These are phyloP conservation scores for Dorcus hopei DNA, from an alignment of 2,888 invertebrate genomes.

Conservation along the genomic window DNA sequence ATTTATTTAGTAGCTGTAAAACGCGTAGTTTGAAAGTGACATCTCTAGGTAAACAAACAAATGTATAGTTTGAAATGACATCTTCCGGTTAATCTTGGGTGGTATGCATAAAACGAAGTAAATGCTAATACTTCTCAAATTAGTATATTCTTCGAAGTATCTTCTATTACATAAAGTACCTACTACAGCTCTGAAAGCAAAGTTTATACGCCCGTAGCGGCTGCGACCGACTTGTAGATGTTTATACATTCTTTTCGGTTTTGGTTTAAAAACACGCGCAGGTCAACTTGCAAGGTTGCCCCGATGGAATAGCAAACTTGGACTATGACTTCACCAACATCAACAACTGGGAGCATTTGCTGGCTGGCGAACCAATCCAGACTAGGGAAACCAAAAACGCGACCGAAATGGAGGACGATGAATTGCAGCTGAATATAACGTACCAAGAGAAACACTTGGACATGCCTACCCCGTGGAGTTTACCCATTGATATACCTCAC, in stretches of 20 bases:
- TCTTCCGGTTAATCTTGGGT: too few relatives aligned
- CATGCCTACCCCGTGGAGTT: conserved; percentile 73
- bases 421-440: conserved; percentile 50
- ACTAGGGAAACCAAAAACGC: conserved; percentile 41
- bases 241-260: too few relatives aligned
- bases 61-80: too few relatives aligned
- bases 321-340: conserved; percentile 62
- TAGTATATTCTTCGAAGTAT: too few relatives aligned
- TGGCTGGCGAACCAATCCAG: conserved; percentile 65
- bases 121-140: too few relatives aligned
- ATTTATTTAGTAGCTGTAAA: too few relatives aligned
- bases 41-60: too few relatives aligned
- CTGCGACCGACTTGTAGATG: too few relatives aligned
- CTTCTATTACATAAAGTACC: too few relatives aligned
- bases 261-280: conserved; percentile 22
- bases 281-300: conserved; percentile 62
- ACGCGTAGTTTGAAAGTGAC: too few relatives aligned
- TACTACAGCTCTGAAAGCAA: too few relatives aligned
- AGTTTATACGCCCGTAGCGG: neutral
- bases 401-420: conserved; percentile 52
- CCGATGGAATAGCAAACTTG: conserved; percentile 52
- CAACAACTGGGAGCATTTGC: conserved; percentile 68
- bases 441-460: conserved; percentile 70
- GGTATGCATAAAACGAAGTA: too few relatives aligned
- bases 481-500: conserved; percentile 61